Evolutionary conservation across 2,113 vertebrate genomes (phyloP).

Genomic region (Bambusicola thoracicus): DNA sequence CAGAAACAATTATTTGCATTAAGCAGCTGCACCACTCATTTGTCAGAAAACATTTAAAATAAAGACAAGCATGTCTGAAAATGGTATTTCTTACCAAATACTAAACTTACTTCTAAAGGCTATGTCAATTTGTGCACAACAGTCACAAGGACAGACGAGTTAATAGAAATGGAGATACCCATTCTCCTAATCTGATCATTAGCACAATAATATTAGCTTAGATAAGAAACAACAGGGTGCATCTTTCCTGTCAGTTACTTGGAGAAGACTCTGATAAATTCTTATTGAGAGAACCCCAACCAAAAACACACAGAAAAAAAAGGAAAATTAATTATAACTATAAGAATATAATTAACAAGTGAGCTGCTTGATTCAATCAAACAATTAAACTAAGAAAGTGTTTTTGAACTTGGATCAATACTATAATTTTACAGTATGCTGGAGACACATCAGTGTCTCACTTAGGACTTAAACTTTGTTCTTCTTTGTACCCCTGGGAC

Average conservation of each 20-base stretch:
- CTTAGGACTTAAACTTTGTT: neutral
- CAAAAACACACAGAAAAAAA: neutral
- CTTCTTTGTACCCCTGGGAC: neutral
- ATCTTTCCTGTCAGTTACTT: neutral
- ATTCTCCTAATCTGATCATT: neutral
- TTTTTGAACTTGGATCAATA: neutral
- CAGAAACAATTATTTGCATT: constrained; percentile 43
- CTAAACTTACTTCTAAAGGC: neutral
- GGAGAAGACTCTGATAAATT: neutral
- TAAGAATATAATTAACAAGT: too few species aligned
- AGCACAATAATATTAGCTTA: neutral
- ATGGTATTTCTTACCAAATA: neutral
- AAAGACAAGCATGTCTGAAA: neutral
- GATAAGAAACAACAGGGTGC: neutral
- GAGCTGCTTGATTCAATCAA: neutral
- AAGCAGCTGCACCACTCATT: neutral
- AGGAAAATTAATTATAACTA: neutral
- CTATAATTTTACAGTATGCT: neutral
- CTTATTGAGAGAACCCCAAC: neutral
- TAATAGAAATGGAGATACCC: neutral
- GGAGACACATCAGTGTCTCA: neutral
- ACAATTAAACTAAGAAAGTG: neutral
- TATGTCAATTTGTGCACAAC: neutral
- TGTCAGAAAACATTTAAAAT: neutral
- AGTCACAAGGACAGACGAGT: neutral